Evolutionary conservation across 1,140 invertebrate species (phyloP).

Genomic region (Cherax destructor): DNA sequence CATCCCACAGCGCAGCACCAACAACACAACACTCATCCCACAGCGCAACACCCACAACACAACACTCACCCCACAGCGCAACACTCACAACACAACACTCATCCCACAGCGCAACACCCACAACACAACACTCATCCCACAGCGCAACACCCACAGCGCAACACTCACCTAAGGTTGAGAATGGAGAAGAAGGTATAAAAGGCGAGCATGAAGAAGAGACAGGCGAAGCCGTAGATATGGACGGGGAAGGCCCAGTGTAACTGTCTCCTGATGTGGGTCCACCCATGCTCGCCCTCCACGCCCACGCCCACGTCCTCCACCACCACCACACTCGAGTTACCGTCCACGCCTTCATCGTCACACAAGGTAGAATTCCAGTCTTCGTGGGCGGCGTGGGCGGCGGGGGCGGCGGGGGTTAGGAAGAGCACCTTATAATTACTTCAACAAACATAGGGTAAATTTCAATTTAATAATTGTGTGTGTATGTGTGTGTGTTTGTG

Average conservation of each 20-base stretch:
- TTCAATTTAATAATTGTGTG: too few species aligned
- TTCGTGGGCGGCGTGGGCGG: not conserved
- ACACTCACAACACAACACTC: conserved; percentile 46
- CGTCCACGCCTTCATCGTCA: not conserved
- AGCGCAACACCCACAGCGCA: not conserved
- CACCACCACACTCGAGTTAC: not conserved
- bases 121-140: conserved; percentile 74
- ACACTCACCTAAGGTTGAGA: conserved; percentile 79
- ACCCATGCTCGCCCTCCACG: not conserved
- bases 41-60: not conserved
- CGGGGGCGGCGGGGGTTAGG: too few species aligned
- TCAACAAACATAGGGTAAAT: too few species aligned
- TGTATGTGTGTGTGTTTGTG: too few species aligned
- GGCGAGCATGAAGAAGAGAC: conserved; percentile 80
- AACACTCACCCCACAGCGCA: conserved; percentile 74
- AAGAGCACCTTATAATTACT: too few species aligned
- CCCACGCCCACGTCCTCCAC: not conserved
- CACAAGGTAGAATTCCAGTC: conserved; percentile 9
- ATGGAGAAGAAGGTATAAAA: conserved; percentile 82
- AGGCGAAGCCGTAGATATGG: conserved; percentile 80
- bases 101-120: conserved; percentile 73
- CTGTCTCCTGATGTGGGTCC: conserved; percentile 51
- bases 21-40: conserved; percentile 74
- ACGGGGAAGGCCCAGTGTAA: conserved; percentile 78
- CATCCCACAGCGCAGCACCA: conserved; percentile 74